phyloP scores from a whole-genome alignment of 2,113 vertebrate species.

The Petrocephalus microphthalmus region DNA sequence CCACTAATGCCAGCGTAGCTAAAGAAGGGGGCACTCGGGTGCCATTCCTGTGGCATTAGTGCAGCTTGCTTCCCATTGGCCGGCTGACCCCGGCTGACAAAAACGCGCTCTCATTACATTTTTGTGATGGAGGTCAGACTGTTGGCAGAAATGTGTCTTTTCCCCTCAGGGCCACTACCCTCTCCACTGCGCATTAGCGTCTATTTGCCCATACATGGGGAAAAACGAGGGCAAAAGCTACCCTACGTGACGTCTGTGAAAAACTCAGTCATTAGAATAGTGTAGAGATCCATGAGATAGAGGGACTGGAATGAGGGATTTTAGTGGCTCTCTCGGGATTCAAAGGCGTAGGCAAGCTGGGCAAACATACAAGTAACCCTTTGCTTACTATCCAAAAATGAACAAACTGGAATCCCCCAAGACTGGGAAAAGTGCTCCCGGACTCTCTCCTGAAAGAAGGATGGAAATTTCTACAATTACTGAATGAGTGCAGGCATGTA shows the following conservation, averaged over 20 bases:
- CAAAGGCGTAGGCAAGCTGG: not conserved
- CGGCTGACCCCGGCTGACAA: not conserved
- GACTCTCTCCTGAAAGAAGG: not conserved
- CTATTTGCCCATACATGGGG: slow-evolving; percentile 21
- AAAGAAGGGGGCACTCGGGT: not conserved
- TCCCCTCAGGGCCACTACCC: slow-evolving; percentile 35
- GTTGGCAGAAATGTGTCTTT: not conserved
- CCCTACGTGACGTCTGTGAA: not conserved
- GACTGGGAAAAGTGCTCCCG: not conserved
- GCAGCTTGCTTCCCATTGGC: not conserved
- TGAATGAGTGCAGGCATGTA: not conserved
- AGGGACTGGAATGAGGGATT: not conserved
- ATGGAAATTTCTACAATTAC: not conserved
- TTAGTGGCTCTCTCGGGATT: not conserved
- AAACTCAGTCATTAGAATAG: not conserved
- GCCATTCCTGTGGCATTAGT: not conserved
- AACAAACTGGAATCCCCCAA: not conserved
- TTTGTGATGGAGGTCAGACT: not conserved
- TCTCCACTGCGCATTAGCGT: slow-evolving; percentile 26
- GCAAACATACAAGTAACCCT: not conserved
- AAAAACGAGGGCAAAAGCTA: slow-evolving; percentile 33
- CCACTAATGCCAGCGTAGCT: not conserved
- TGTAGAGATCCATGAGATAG: not conserved
- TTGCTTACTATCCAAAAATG: not conserved
- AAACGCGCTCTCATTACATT: not conserved